Conservation (phyloP, 2,888 invertebrate genomes). For the Cylloceria caligata region DNA sequence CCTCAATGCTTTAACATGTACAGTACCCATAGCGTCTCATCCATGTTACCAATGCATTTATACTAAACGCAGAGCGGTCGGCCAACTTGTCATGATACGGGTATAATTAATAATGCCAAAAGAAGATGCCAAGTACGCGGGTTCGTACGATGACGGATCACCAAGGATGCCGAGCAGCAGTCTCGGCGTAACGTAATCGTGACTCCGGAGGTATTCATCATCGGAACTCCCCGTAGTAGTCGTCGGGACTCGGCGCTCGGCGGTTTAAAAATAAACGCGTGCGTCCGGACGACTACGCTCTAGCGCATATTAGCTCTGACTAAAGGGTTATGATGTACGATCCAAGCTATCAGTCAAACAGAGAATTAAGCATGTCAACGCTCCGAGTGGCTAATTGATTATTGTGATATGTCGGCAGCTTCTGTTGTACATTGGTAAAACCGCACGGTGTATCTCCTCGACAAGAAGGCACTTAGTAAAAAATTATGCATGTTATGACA, state of each 20-base stretch:
- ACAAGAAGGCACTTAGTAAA: slow-evolving; percentile 40
- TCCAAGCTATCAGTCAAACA: slow-evolving; percentile 76
- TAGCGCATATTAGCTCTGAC: slow-evolving; percentile 70
- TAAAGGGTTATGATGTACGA: slow-evolving; percentile 77
- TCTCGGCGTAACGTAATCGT: slow-evolving; percentile 53
- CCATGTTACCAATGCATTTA: slow-evolving; percentile 6
- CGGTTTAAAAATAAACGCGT: slow-evolving; percentile 65
- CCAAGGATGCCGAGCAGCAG: slow-evolving; percentile 24
- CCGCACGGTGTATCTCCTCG: slow-evolving; percentile 18
- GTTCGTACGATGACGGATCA: slow-evolving; percentile 60
- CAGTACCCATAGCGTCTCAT: no score
- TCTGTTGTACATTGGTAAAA: slow-evolving; percentile 49
- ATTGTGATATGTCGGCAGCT: slow-evolving; percentile 76
- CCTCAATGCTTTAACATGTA: not conserved
- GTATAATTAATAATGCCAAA: slow-evolving; percentile 57
- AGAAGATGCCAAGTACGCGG: slow-evolving; percentile 24
- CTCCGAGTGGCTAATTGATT: slow-evolving; percentile 77
- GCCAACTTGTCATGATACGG: slow-evolving; percentile 44
- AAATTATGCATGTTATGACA: slow-evolving; percentile 43
- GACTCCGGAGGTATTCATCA: slow-evolving; percentile 64
- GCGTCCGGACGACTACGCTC: slow-evolving; percentile 36
- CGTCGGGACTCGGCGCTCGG: slow-evolving; percentile 26
- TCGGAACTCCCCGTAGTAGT: slow-evolving; percentile 54
- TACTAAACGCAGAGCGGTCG: slow-evolving; percentile 24
- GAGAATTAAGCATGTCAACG: slow-evolving; percentile 79